Evolutionary conservation across 2,797 vertebrate species (phyloP).

Genomic region (Peromyscus aztecus): DNA sequence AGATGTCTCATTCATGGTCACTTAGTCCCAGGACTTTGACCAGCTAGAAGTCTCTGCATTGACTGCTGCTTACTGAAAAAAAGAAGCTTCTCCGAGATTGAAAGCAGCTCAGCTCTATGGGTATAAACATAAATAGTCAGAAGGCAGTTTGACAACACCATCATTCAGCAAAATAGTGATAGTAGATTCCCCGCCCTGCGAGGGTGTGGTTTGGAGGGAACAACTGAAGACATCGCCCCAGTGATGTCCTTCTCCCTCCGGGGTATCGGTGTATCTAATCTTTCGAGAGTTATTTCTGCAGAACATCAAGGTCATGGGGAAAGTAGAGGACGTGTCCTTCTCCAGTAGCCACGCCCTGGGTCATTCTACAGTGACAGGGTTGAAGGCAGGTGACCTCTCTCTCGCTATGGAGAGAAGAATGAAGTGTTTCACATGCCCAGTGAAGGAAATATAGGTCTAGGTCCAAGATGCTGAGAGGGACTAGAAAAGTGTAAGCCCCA

Average conservation of each 20-base stretch:
- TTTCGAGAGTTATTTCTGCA: conserved; percentile 45
- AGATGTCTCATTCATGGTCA: background rate
- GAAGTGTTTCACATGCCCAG: background rate
- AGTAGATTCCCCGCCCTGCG: too few relatives aligned
- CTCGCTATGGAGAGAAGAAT: background rate
- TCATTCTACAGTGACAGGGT: background rate
- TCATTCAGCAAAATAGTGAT: background rate
- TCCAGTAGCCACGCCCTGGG: background rate
- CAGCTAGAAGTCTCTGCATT: background rate
- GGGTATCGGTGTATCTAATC: conserved; percentile 49
- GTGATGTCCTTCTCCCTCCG: conserved; percentile 14
- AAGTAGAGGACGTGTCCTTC: background rate
- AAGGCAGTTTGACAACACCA: background rate
- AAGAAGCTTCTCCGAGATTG: background rate
- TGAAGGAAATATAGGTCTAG: background rate
- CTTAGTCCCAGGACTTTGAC: background rate
- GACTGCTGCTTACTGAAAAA: background rate
- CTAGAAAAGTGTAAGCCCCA: background rate
- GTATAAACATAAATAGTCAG: background rate
- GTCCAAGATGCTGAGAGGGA: background rate
- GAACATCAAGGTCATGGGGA: conserved; percentile 50
- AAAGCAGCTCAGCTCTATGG: background rate
- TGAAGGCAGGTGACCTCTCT: background rate
- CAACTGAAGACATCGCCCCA: background rate
- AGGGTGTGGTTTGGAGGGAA: conserved; percentile 8